Base-by-base conservation (phyloP, 2,797 vertebrate genomes). In the Hoplostethus mediterraneus region DNA sequence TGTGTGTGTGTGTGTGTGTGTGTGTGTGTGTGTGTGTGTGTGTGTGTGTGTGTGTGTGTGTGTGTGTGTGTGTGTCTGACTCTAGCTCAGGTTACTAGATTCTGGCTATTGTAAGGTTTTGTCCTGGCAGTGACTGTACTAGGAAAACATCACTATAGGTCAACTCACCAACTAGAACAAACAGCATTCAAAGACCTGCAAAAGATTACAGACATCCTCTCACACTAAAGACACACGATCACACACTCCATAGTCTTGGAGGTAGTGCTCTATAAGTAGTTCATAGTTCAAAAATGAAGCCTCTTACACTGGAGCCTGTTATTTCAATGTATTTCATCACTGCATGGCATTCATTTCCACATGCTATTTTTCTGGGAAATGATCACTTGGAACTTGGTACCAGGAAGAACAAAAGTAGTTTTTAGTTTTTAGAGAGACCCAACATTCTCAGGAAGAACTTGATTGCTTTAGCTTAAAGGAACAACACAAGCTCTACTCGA, bases 81-180 rank as follows among this genome's bases (percentile, higher is more conserved):
- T 47, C 38, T 53, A 48, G 21, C 9, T 67, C 58, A 53, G 13
- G 31, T 60, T 74, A 45, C 72, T 13, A 21, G 16, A 13, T 58
- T 64, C 14, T 47, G 57, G 13, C 36, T 60, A 57, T 65, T 71
- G 55, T 55, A 12, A 42, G 44, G 42, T 42, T 48, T 44, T 55
- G 63, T 55, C 36, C 38, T 53, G 48, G 49, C 49, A 40, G 51
- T 30, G 40, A 66, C 25, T 54, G 36, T 14, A 33, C 25, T 44
- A 65, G 38, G 28, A 55, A 54, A 54, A 54, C 14, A 56, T 13
- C 31, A 21, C 25, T 31, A 9, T 5, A 13, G 53, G 64, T 21
- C 42, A 38, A 33, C 48, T 64, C 17, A 13, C n/a, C 49, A 21
- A 47, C 64, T 56, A 40, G 63, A 66, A 55, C 52, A 31, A 55